Base-by-base conservation (phyloP, 1,140 invertebrate species). In the Cataglyphis hispanica region DNA sequence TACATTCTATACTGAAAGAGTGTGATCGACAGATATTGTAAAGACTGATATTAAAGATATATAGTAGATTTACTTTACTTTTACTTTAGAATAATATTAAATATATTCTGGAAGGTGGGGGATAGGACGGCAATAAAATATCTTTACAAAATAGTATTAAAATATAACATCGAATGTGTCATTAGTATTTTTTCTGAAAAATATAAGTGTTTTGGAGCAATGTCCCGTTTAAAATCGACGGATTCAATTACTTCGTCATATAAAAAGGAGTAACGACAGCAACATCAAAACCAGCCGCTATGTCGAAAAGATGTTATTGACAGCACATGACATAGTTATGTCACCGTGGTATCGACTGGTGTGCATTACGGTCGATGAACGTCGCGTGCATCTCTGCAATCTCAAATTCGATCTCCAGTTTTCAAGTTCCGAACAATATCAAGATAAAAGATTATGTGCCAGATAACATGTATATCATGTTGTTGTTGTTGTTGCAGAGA, bases 401-500 rank as follows among this genome's bases (percentile, higher is more conserved):
- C 46, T 58, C 53, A n/a, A 40, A 27, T 69, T 69, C 60, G 76
- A n/a, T n/a, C n/a, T n/a, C n/a, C 6, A 16, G 27, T 25, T n/a
- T 40, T n/a, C 19, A 2, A 11, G 25, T 25, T 16, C 19, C 3
- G n/a, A 5, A 19, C 25, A 46, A 78, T 11, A 19, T 31, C 22
- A 16, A 6, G 16, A 50, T 5, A n/a, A 4, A 11, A 34, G n/a
- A 22, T 53, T 25, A 4, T 16, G 37, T 8, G 31, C 25, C 81
- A n/a, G 31, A 8, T 76, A 78, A 6, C 37, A 19, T 46, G 46
- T 19, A 16, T 50, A 19, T 50, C 46, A 53, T 22, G 58, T 92
- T 92, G 83, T 89, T 86, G 25, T 90, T 89, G 80, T 87, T 91
- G 88, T 96, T 96, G 56, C 95, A 98, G 98, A 95, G 98, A 98